phyloP scores from a whole-genome alignment of 2,888 invertebrate species.

The Diploptera punctata region DNA sequence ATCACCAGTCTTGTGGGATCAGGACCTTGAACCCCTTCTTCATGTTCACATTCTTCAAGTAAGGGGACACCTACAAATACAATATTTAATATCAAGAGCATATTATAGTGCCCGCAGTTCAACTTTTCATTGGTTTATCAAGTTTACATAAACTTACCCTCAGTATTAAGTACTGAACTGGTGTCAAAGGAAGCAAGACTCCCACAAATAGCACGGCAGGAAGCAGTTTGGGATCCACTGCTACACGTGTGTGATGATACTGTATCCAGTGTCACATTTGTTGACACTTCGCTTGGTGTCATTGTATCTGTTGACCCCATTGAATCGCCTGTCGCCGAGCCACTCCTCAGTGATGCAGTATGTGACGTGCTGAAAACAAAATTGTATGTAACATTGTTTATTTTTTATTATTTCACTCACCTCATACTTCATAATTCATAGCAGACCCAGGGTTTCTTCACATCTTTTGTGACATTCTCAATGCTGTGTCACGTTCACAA shows the following conservation, averaged over 20 bases:
- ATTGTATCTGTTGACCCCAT: constrained; percentile 64
- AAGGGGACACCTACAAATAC: constrained; percentile 53
- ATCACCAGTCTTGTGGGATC: constrained; percentile 26
- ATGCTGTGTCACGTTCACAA: too few species aligned
- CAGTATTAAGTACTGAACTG: constrained; percentile 56
- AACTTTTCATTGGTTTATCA: background rate
- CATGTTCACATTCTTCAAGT: constrained; percentile 55
- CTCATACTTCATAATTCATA: too few species aligned
- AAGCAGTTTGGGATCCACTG: constrained; percentile 59
- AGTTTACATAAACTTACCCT: constrained; percentile 62
- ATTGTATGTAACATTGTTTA: too few species aligned
- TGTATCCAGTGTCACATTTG: constrained; percentile 62
- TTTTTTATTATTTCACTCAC: too few species aligned
- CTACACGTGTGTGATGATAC: constrained; percentile 56
- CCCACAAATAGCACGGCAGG: constrained; percentile 61
- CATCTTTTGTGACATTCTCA: too few species aligned
- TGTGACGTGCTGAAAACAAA: constrained; percentile 53
- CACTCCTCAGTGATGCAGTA: constrained; percentile 47
- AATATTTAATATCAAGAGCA: background rate
- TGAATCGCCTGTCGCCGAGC: constrained; percentile 44
- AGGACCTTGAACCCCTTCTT: constrained; percentile 47
- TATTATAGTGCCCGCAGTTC: background rate
- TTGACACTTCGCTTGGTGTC: constrained; percentile 60
- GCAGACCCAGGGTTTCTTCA: too few species aligned
- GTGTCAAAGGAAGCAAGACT: constrained; percentile 62